Evolutionary conservation across 2,113 vertebrate genomes (phyloP).

Genomic region (Chlorodrepanis virens): DNA sequence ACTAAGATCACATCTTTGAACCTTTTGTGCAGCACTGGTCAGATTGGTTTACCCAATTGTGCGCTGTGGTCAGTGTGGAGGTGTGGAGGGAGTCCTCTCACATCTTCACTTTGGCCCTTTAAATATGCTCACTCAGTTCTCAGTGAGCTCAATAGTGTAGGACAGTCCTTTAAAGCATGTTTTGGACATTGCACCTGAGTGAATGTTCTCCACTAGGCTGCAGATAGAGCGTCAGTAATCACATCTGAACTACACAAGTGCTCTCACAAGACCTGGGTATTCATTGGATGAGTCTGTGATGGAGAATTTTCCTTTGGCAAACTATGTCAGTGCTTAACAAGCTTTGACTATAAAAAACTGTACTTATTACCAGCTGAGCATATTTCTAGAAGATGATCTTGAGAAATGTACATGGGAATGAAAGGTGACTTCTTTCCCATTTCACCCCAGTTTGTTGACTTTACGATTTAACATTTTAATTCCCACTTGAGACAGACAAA

Average conservation of each 20-base stretch:
- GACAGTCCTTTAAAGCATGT: background rate
- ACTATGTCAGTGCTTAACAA: background rate
- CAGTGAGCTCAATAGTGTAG: background rate
- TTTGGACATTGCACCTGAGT: background rate
- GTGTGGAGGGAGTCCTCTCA: background rate
- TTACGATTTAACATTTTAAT: background rate
- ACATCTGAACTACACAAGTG: background rate
- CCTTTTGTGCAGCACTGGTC: background rate
- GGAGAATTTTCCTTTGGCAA: background rate
- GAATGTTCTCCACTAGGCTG: background rate
- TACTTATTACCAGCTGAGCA: background rate
- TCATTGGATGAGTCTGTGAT: background rate
- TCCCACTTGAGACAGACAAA: background rate
- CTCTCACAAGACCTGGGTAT: background rate
- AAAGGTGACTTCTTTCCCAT: background rate
- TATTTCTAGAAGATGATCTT: background rate
- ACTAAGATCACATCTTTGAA: background rate
- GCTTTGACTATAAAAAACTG: background rate
- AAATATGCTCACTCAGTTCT: background rate
- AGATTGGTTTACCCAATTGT: background rate
- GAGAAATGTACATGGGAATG: background rate
- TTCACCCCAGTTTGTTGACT: background rate
- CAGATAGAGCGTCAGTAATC: background rate
- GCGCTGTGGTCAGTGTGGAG: background rate
- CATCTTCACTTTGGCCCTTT: background rate